Base-by-base conservation (phyloP, 2,797 vertebrate species). In the Pseudochaenichthys georgianus region DNA sequence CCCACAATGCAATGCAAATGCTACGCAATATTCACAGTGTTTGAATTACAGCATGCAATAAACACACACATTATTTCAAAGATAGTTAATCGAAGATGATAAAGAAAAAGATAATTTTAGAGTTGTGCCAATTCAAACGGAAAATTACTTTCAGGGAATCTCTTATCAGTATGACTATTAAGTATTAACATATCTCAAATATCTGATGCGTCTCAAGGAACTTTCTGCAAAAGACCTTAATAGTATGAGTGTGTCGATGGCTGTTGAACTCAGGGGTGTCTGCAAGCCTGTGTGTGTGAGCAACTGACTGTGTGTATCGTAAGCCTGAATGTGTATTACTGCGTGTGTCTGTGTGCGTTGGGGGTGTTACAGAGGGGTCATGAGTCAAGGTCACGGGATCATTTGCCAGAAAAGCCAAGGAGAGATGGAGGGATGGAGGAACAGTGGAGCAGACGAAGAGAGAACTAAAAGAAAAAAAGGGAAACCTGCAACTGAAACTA, bases 341-440 rank as follows among this genome's bases (percentile, higher is more conserved):
- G 51, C 57, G 41, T 65, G 31, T 71, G 69, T 68, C 42, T 70
- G 55, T 55, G 78, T 60, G 78, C 64, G 57, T 47, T 60, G 28
- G 42, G 23, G 34, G 51, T 70, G 66, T 53, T 71, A 62, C 41
- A 19, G 19, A 38, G 21, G 71, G 75, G 81, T 88, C 83, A 87
- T n/a, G 41, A 90, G 83, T 84, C 87, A 92, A 93, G 90, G 92
- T 93, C 89, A 89, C 85, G 61, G 88, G 81, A 89, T 91, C 89
- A 93, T 91, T 89, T 64, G 69, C 72, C 67, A 78, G 77, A 84
- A 82, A 81, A 85, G 61, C 77, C 10, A 63, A 50, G 74, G 64
- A 73, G 73, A 72, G 75, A 86, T 70, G 70, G 41, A 57, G 60
- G 13, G 46, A 82, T 21, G 64, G 58, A 71, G 66, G 52, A 62